Percentiles rank a stretch among this genome's conserved stretches.
Evolutionary conservation across 1,140 invertebrate genomes (phyloP).

Genomic region (Temnothorax nylanderi): DNA sequence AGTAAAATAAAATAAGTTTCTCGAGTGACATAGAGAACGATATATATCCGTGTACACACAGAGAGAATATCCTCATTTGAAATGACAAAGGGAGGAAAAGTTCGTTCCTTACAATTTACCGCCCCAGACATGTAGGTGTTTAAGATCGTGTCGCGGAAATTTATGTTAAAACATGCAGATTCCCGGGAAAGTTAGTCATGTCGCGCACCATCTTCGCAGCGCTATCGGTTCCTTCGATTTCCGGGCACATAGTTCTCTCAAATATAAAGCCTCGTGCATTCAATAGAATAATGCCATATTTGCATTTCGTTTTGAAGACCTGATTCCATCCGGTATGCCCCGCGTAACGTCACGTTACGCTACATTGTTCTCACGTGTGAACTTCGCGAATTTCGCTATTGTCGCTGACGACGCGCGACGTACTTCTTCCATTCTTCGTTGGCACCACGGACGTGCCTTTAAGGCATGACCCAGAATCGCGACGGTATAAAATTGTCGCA

Average conservation of each 20-base stretch:
- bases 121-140: neutral
- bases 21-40: neutral
- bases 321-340: constrained; percentile 63
- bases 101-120: constrained; percentile 32
- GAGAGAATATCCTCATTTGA: neutral
- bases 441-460: constrained; percentile 51
- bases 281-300: constrained; percentile 66
- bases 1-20: constrained; percentile 10
- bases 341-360: constrained; percentile 53
- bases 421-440: constrained; percentile 63
- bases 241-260: constrained; percentile 58
- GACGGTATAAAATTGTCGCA: constrained; percentile 62
- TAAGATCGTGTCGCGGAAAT: constrained; percentile 18
- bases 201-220: neutral
- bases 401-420: constrained; percentile 13
- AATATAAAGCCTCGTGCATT: constrained; percentile 57
- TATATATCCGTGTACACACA: neutral
- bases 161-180: constrained; percentile 42
- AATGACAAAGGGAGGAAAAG: neutral
- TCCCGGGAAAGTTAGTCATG: constrained; percentile 29
- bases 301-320: constrained; percentile 66
- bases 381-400: constrained; percentile 60
- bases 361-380: constrained; percentile 60
- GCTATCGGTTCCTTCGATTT: constrained; percentile 60
- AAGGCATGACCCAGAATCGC: constrained; percentile 62